A percentile compares a stretch with the other conserved stretches of the same genome.
Conservation (phyloP, 2,113 vertebrate species). For the human (Homo sapiens) region GRCh38 chr1:217361501-217362000, state of each 20-base stretch:
- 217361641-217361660: neutral
- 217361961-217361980: neutral
- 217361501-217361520: slow-evolving; percentile 63
- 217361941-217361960: neutral
- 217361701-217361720: neutral
- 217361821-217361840: neutral
- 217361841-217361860: neutral
- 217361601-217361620: neutral
- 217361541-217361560: neutral
- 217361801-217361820: neutral
- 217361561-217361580: slow-evolving; percentile 34
- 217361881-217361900: neutral
- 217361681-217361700: neutral
- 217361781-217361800: neutral
- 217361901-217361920: neutral
- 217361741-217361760: neutral
- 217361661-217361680: neutral
- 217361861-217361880: neutral
- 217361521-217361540: slow-evolving; percentile 24
- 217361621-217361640: neutral
- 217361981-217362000: neutral
- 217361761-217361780: neutral
- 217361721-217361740: neutral
- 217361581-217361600: neutral
- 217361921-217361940: neutral